Evolutionary conservation across 2,797 vertebrate species (phyloP).

Genomic region (Ceyx erithaca): DNA sequence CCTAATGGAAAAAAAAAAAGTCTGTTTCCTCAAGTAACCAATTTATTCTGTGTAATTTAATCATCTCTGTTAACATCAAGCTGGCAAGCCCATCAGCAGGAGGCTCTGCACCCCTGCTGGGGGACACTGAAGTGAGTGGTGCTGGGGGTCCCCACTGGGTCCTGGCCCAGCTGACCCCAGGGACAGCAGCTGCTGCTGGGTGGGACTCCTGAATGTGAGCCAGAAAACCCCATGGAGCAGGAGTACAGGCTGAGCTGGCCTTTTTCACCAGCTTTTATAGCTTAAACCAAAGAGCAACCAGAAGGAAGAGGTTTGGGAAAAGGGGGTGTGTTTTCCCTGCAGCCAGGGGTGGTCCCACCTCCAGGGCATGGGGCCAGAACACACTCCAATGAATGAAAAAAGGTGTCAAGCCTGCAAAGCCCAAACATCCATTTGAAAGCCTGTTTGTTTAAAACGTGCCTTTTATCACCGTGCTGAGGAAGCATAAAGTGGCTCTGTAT

Average conservation of each 20-base stretch:
- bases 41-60: background rate
- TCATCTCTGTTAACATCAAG: background rate
- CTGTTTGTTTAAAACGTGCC: background rate
- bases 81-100: background rate
- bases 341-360: background rate
- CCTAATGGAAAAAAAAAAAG: background rate
- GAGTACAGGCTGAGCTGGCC: rapidly evolving
- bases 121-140: rapidly evolving
- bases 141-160: background rate
- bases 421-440: background rate
- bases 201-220: rapidly evolving
- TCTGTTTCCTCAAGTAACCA: background rate
- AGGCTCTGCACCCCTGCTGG: rapidly evolving
- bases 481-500: slow-evolving; percentile 34
- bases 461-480: background rate
- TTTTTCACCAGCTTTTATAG: rapidly evolving
- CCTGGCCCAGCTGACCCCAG: background rate
- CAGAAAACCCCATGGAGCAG: rapidly evolving
- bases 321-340: rapidly evolving
- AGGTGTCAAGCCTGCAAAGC: background rate
- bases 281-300: background rate
- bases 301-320: background rate
- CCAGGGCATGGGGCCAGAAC: rapidly evolving
- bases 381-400: background rate
- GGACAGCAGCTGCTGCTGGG: rapidly evolving